phyloP scores from a whole-genome alignment of 2,113 vertebrate species.

The Daboia siamensis region DNA sequence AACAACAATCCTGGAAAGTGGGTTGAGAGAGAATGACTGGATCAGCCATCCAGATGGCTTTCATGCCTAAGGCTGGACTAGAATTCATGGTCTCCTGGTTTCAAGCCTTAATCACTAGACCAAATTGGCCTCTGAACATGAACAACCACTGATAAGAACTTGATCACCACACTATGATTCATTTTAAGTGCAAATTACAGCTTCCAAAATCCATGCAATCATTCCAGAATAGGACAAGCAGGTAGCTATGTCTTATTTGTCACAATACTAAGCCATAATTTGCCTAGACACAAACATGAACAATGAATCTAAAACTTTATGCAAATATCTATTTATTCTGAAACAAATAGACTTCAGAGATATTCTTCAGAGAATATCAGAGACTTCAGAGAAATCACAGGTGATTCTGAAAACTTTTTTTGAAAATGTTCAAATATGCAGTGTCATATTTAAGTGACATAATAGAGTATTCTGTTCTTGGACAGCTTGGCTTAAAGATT shows the following conservation, averaged over 20 bases:
- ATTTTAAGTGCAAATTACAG: background rate
- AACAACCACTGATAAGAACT: background rate
- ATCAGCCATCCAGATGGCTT: background rate
- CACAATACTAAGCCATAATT: background rate
- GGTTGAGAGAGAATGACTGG: background rate
- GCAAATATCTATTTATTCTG: conserved; percentile 39
- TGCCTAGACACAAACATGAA: background rate
- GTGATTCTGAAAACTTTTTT: conserved; percentile 38
- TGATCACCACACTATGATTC: background rate
- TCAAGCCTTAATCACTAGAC: background rate
- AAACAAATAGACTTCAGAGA: conserved; percentile 47
- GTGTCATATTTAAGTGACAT: conserved; percentile 13
- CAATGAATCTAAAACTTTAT: background rate
- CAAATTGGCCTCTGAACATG: background rate
- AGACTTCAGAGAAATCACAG: conserved; percentile 51
- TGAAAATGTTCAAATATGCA: conserved; percentile 51
- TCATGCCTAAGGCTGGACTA: background rate
- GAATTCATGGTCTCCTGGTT: background rate
- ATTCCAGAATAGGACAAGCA: no score
- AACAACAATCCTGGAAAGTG: background rate
- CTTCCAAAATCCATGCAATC: background rate
- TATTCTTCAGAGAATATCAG: no score
- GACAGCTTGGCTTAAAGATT: conserved; percentile 36
- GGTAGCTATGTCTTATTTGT: background rate
- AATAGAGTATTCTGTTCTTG: conserved; percentile 31